Evolutionary conservation across 1,140 invertebrate species (phyloP), one percentile per base, ranked within the genome.

Genomic region (Pentalonia nigronervosa): DNA sequence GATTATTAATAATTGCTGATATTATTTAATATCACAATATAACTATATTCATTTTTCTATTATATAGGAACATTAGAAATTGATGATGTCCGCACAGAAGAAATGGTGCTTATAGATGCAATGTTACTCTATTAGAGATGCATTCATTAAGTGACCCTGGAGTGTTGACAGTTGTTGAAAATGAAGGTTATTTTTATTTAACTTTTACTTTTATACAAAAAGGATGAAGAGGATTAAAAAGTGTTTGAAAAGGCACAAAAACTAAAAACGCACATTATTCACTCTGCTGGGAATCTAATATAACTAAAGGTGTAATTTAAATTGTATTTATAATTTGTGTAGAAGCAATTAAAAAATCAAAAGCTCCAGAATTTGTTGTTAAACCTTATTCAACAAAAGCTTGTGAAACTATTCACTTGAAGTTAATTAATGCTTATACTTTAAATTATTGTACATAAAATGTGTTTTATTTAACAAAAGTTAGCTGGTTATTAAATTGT

Each of bases 31-130:
- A 90, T n/a, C 48, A 87, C n/a, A 45, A 41, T 41, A 83, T 83
- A 83, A n/a, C 60, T 76, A 23, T 93, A 93, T 86, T n/a, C 0
- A 30, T 23, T 48, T 83, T 6, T 91, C 6, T 83, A 7, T 84
- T 11, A 30, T 67, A 53, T 93, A 95, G 97, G 98, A 45, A 97
- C 98, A 14, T 95, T 99, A 89, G 98, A 99, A 96, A 97, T 99
- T 45, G 97, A 97, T 94, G 96, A 97, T 94, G 96, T 98, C 41
- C 95, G 96, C 45, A 94, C 96, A 53, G 95, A 96, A 76, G 98
- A 99, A 96, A 97, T 30, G 98, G 98, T 45, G 96, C 95, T 2
- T 99, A 99, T 95, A 96, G 97, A 94, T 99, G 98, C 95, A 96
- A 96, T 94, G 96, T 95, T 1, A 96, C 96, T 30, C 96, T 96